Evolutionary conservation across 2,797 vertebrate species (phyloP).

Genomic region (Danio jaintianensis): DNA sequence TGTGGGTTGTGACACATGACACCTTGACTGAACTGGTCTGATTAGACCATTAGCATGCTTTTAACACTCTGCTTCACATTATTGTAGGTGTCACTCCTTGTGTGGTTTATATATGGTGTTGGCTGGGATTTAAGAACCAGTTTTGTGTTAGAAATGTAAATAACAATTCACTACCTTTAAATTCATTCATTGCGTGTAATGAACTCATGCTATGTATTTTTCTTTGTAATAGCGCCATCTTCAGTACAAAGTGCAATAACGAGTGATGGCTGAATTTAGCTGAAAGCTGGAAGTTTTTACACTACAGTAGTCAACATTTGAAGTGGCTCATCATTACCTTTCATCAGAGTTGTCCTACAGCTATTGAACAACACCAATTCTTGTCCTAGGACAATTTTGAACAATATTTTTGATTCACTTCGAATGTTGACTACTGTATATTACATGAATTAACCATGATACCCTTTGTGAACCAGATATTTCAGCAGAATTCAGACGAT

Average conservation of each 20-base stretch:
- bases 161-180: neutral
- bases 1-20: conserved; percentile 76
- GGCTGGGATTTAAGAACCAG: neutral
- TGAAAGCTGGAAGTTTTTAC: neutral
- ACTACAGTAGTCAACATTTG: too few relatives aligned
- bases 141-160: neutral
- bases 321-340: too few relatives aligned
- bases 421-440: too few relatives aligned
- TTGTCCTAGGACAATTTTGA: too few relatives aligned
- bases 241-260: neutral
- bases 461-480: too few relatives aligned
- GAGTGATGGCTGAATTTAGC: neutral
- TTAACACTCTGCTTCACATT: neutral
- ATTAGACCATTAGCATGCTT: neutral
- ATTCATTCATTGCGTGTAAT: neutral
- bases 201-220: neutral
- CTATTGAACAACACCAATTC: too few relatives aligned
- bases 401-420: too few relatives aligned
- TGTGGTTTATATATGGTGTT: neutral
- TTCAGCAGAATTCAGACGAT: too few relatives aligned
- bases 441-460: too few relatives aligned
- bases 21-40: conserved; percentile 57
- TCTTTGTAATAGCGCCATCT: conserved; percentile 14
- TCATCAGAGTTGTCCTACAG: too few relatives aligned
- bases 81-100: neutral